Percentiles rank a stretch among this genome's conserved stretches.
These are phyloP conservation scores for Drosophila neonasuta DNA, from an alignment of 2,888 invertebrate species.

Conservation along the genomic window DNA sequence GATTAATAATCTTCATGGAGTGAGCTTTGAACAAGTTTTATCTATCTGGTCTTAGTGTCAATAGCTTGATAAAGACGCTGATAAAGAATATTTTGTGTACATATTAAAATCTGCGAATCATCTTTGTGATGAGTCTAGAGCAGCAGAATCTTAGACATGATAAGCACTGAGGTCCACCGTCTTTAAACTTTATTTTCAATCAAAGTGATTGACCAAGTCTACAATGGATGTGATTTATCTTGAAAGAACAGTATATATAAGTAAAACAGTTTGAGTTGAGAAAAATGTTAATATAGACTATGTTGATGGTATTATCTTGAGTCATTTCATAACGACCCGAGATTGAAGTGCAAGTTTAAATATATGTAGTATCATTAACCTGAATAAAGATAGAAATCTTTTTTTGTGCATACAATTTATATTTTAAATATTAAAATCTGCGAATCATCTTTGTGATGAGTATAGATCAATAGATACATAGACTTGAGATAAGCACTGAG, in stretches of 20 bases:
- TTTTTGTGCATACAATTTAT: not conserved
- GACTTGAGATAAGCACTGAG: too few relatives aligned
- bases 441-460: not conserved
- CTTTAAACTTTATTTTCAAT: not conserved
- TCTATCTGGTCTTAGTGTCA: conserved; percentile 9
- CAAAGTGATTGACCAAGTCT: not conserved
- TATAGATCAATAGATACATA: not conserved
- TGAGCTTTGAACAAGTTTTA: conserved; percentile 19
- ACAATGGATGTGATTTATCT: not conserved
- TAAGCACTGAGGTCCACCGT: not conserved
- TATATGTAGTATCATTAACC: not conserved
- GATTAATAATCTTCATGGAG: conserved; percentile 8
- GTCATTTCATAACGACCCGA: not conserved
- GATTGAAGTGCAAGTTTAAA: not conserved
- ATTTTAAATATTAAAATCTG: not conserved
- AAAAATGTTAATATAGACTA: too few relatives aligned
- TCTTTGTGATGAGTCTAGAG: not conserved
- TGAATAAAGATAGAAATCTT: not conserved
- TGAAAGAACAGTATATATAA: too few relatives aligned
- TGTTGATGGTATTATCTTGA: not conserved
- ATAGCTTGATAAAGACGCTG: not conserved
- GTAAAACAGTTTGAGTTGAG: too few relatives aligned
- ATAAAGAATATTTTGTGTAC: conserved; percentile 5
- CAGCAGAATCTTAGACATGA: not conserved
- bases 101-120: not conserved